A percentile compares a stretch with the other conserved stretches of the same genome.
Conservation (phyloP, 2,113 vertebrate genomes). For the Hypanus sabinus region DNA sequence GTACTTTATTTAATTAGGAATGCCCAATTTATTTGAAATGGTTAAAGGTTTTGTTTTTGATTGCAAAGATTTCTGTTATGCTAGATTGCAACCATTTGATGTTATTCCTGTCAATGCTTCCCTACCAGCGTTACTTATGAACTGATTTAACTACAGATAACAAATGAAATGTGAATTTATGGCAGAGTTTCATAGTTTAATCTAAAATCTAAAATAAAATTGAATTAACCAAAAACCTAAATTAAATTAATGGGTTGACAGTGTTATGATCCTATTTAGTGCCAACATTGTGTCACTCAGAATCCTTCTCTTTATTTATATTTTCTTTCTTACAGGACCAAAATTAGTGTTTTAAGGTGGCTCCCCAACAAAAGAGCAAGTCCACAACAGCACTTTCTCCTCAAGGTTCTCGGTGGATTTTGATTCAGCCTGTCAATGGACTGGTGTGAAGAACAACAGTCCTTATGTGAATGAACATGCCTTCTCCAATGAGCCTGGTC, state of each 20-base stretch:
- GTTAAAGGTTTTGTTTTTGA: not conserved
- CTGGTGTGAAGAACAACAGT: not conserved
- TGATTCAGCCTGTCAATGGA: not conserved
- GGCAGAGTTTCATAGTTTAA: not conserved
- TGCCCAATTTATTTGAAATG: not conserved
- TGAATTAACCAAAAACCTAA: too few species aligned
- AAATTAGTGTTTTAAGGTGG: not conserved
- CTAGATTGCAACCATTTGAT: not conserved
- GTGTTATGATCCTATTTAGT: not conserved
- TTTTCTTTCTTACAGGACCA: not conserved
- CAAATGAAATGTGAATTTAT: not conserved
- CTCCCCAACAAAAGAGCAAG: not conserved
- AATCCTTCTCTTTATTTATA: not conserved
- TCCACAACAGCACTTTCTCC: not conserved
- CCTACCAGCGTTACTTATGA: not conserved
- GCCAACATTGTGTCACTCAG: not conserved
- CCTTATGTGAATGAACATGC: not conserved
- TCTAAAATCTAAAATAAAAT: not conserved
- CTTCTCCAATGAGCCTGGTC: too few species aligned
- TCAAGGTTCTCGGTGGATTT: not conserved
- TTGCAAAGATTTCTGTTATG: not conserved
- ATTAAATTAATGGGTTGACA: not conserved
- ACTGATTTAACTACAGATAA: not conserved
- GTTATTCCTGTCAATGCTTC: not conserved
- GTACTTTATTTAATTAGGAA: not conserved